Evolutionary conservation across 92 coral and sea anemone genomes (phyloP).

Genomic region (Porites lobata): DNA sequence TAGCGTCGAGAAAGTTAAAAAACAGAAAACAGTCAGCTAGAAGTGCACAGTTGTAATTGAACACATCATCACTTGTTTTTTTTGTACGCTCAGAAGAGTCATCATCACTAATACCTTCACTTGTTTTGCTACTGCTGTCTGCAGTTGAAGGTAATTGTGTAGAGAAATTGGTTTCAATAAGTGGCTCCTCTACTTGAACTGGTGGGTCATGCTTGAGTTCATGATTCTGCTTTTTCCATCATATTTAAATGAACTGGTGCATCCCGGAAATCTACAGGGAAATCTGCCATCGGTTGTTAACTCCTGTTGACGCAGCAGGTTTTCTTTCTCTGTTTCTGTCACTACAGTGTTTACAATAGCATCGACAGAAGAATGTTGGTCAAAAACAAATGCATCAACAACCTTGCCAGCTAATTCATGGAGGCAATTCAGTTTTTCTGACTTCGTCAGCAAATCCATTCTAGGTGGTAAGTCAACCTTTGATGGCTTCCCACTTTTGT

Average conservation of each 20-base stretch:
- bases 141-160: conserved; percentile 1
- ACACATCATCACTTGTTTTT: conserved; percentile 54
- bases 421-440: conserved; percentile 50
- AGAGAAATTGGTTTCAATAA: conserved; percentile 7
- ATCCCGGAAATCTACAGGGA: conserved; percentile 73
- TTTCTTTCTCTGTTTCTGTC: conserved; percentile 50
- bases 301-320: conserved; percentile 41
- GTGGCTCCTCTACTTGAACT: conserved; percentile 35
- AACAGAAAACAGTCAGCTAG: conserved; percentile 57
- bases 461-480: conserved; percentile 41
- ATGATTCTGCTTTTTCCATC: conserved; percentile 69
- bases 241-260: conserved; percentile 70
- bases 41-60: conserved; percentile 51
- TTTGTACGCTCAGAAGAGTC: not conserved
- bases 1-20: conserved; percentile 69
- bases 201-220: conserved; percentile 72
- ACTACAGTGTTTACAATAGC: conserved; percentile 40
- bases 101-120: conserved; percentile 15
- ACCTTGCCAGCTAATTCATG: conserved; percentile 47
- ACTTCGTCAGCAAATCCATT: conserved; percentile 21
- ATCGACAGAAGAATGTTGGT: conserved; percentile 9
- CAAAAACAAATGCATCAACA: conserved; percentile 59
- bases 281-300: conserved; percentile 69
- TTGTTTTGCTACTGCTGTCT: conserved; percentile 3
- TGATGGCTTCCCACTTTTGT: conserved; percentile 48